Evolutionary conservation across 2,888 invertebrate species (phyloP).

Genomic region (Ypsolopha scabrella): DNA sequence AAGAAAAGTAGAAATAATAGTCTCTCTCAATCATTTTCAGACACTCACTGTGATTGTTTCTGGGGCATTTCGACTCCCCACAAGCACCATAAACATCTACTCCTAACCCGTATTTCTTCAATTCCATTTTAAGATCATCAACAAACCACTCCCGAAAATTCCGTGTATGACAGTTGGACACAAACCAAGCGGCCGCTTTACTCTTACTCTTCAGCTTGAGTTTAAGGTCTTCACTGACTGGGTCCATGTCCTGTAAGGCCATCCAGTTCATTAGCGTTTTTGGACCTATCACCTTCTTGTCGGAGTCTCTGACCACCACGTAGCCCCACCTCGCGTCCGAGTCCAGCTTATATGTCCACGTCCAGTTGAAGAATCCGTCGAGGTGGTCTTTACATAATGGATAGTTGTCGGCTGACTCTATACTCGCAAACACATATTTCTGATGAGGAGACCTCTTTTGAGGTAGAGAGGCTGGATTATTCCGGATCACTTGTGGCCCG

Average conservation of each 20-base stretch:
- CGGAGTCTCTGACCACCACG: conserved; percentile 21
- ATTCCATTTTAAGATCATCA: conserved; percentile 17
- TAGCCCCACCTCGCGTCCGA: conserved; percentile 32
- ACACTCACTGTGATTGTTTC: conserved; percentile 18
- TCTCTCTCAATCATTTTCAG: conserved; percentile 16
- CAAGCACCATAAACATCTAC: conserved; percentile 33
- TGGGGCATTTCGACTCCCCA: conserved; percentile 23
- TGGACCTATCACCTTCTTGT: conserved; percentile 25
- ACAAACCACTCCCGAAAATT: conserved; percentile 22
- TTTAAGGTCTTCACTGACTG: conserved; percentile 21
- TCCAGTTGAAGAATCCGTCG: conserved; percentile 36
- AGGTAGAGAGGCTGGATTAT: conserved; percentile 10
- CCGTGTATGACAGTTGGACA: conserved; percentile 28
- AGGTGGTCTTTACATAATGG: conserved; percentile 20
- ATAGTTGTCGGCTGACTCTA: conserved; percentile 30
- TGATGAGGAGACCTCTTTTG: conserved; percentile 18
- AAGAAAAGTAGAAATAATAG: conserved; percentile 37
- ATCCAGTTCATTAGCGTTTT: conserved; percentile 27
- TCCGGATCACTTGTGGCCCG: conserved; percentile 22
- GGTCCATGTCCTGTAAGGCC: conserved; percentile 22
- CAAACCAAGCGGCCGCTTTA: conserved; percentile 39
- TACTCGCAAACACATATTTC: conserved; percentile 25
- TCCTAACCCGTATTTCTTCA: conserved; percentile 23
- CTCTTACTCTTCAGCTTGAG: conserved; percentile 23
- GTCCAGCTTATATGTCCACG: conserved; percentile 35